Percentiles rank a stretch among this genome's conserved stretches.
These are phyloP conservation scores for Campoplex nolae DNA, from an alignment of 2,888 invertebrate genomes.

Conservation along the genomic window DNA sequence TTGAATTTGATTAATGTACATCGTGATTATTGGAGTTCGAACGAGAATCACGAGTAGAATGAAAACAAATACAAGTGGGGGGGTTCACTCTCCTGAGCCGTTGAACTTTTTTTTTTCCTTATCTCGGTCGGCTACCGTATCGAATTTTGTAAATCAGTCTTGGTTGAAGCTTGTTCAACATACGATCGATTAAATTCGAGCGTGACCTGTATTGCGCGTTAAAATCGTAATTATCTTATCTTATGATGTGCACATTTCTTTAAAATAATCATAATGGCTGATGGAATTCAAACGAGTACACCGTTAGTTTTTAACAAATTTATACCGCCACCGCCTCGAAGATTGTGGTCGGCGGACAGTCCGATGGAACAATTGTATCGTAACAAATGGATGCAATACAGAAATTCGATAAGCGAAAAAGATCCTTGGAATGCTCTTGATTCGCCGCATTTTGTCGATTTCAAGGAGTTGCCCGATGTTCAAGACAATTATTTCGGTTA, in stretches of 20 bases:
- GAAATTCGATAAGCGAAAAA: conserved; percentile 49
- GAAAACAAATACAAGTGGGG: conserved; percentile 38
- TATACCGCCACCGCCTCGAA: conserved; percentile 58
- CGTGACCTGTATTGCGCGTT: neutral
- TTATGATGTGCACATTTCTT: conserved; percentile 9
- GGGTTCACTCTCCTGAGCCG: neutral
- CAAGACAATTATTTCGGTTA: conserved; percentile 69
- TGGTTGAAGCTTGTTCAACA: neutral
- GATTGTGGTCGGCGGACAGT: conserved; percentile 59
- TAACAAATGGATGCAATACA: conserved; percentile 64
- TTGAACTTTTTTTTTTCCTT: conserved; percentile 51
- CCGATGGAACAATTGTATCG: conserved; percentile 64
- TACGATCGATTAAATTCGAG: conserved; percentile 23
- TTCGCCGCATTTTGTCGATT: conserved; percentile 66
- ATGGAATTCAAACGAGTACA: conserved; percentile 65
- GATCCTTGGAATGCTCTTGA: conserved; percentile 65
- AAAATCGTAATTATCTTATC: neutral
- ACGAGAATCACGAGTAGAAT: neutral
- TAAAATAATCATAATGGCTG: conserved; percentile 31
- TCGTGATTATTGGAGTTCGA: conserved; percentile 4
- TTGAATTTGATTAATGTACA: neutral
- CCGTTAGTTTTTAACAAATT: conserved; percentile 62
- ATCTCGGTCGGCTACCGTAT: neutral
- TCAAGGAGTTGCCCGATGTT: conserved; percentile 47
- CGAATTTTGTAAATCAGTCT: conserved; percentile 16